Base-by-base conservation (phyloP, 2,797 vertebrate species). In the Trachops cirrhosus region DNA sequence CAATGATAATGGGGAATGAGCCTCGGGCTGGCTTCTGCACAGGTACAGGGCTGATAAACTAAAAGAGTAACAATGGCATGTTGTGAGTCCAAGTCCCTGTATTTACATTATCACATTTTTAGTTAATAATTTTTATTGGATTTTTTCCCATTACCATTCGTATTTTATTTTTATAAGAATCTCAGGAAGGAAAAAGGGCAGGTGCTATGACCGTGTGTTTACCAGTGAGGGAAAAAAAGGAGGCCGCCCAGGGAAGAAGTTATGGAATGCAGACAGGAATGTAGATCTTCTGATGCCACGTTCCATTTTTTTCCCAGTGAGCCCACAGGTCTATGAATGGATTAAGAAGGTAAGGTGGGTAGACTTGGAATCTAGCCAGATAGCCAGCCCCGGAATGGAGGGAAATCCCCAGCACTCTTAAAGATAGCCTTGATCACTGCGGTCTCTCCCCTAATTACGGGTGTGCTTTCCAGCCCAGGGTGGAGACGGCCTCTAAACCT, bases 401-500 rank as follows among this genome's bases (percentile, higher is more conserved):
- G 91, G 93, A 95, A 97, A 96, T 94, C 52, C 93, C 97, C 70
- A 39, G 9, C 48, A 82, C 67, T 89, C 48, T 26, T 48, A 86
- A 92, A 91, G 50, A 73, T 22, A 86, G 19, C 50, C 37, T 59
- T 71, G 57, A 96, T 84, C 57, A 62, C 67, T 37, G n/a, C 37
- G 71, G 86, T 83, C 62, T 85, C 57, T 52, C 24, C 32, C 54
- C 73, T 96, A 96, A 96, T 96, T 96, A 93, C 24, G 91, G 83
- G 67, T 59, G 29, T 97, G 91, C 71, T 91, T 96, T 80, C 84
- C 52, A 84, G 83, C 52, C 48, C n/a, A 18, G 75, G 94, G 71
- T 37, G n/a, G 52, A 62, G 44, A 39, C 46, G 41, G 37, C 71
- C 91, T 93, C 89, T 77, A 82, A 93, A 84, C 34, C 9, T 95